phyloP scores from a whole-genome alignment of 1,140 invertebrate genomes.

The Drosophila guanche region DNA sequence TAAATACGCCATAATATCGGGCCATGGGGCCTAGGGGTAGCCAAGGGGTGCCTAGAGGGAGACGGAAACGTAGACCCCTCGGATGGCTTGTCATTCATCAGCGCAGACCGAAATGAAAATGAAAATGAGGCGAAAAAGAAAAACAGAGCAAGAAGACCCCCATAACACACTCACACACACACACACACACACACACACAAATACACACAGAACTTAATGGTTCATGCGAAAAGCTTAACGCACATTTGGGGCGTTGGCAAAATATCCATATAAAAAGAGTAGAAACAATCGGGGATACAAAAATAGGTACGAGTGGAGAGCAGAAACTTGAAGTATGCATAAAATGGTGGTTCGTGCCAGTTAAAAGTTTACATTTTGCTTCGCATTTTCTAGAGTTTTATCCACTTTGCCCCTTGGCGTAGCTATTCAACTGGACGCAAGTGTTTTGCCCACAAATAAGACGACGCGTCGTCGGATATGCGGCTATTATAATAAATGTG shows the following conservation, averaged over 20 bases:
- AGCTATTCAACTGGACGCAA: conserved; percentile 39
- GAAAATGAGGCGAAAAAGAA: conserved; percentile 59
- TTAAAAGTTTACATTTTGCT: too few species aligned
- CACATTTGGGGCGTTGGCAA: conserved; percentile 28
- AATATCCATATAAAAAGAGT: conserved; percentile 13
- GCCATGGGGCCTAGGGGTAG: not conserved
- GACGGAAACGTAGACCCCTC: conserved; percentile 23
- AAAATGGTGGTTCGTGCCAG: too few species aligned
- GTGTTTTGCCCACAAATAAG: conserved; percentile 40
- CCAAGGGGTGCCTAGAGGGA: not conserved
- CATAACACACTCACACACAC: conserved; percentile 4
- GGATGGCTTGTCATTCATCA: conserved; percentile 77
- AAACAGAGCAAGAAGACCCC: conserved; percentile 25
- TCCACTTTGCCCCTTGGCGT: conserved; percentile 2
- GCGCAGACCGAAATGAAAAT: conserved; percentile 49
- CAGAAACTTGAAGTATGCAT: too few species aligned
- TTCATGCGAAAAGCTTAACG: conserved; percentile 58
- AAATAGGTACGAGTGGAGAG: conserved; percentile 2
- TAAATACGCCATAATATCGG: conserved; percentile 70
- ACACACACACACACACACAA: not conserved
- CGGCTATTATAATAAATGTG: conserved; percentile 76
- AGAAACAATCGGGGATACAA: not conserved
- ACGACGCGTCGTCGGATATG: conserved; percentile 52
- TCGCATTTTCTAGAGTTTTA: too few species aligned
- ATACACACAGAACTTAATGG: conserved; percentile 63